Evolutionary conservation across 2,888 invertebrate genomes (phyloP).

Genomic region (Dicranocentrus wangi): DNA sequence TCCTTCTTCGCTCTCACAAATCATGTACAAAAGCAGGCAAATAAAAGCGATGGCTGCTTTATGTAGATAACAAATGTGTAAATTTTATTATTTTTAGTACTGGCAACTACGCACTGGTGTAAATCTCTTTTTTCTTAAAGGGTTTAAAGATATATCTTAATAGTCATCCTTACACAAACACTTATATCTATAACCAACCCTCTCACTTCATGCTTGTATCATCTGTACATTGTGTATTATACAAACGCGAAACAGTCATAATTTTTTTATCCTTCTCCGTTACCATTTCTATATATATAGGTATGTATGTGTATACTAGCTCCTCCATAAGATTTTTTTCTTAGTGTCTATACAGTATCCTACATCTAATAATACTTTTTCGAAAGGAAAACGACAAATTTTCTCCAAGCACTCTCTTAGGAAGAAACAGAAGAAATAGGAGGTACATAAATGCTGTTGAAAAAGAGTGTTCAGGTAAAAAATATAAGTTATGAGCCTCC

Average conservation of each 20-base stretch:
- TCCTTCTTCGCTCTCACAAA: conserved; percentile 25
- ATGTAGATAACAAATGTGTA: conserved; percentile 47
- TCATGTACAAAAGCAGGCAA: conserved; percentile 18
- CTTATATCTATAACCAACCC: not conserved
- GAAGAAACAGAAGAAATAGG: not conserved
- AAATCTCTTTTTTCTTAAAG: too few species aligned
- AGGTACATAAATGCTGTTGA: conserved; percentile 4
- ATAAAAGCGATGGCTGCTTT: conserved; percentile 7
- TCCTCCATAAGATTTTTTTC: not conserved
- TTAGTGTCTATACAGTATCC: not conserved
- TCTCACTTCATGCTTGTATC: not conserved
- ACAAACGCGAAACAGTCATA: conserved; percentile 29
- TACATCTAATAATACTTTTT: conserved; percentile 58
- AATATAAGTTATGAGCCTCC: not conserved
- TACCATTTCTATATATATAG: conserved; percentile 7
- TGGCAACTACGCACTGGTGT: conserved; percentile 38
- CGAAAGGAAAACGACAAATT: conserved; percentile 26
- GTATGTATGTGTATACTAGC: not conserved
- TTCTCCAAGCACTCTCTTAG: conserved; percentile 1
- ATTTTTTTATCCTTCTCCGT: conserved; percentile 2
- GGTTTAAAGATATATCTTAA: conserved; percentile 25
- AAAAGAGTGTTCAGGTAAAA: conserved; percentile 31
- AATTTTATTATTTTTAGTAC: conserved; percentile 29
- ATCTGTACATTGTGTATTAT: conserved; percentile 24
- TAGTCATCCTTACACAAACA: not conserved